Base-by-base conservation (phyloP, 2,113 vertebrate genomes). In the Hepsetus odoe region DNA sequence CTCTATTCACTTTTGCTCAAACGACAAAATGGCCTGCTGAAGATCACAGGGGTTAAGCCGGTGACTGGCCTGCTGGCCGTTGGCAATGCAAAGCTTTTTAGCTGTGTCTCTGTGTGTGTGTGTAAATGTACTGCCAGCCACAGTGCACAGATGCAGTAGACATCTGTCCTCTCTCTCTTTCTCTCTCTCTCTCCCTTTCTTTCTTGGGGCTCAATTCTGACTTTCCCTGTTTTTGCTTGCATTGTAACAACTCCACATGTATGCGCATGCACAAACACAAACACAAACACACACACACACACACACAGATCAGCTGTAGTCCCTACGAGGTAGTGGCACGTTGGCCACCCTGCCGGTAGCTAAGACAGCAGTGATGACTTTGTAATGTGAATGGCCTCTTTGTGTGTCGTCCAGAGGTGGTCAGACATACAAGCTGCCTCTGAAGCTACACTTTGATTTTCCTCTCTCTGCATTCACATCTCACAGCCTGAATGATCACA, bases 401-500 rank as follows among this genome's bases (percentile, higher is more conserved):
- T 83, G 70, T 77, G 51, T 59, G 32, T 2, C 28, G 22, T 83
- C 74, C 74, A 77, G 76, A 67, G 85, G 76, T 68, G 86, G 87
- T 79, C 77, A 56, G 83, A 82, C 77, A 61, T 86, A 80, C 76
- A 85, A 86, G 84, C 82, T 71, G 20, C 83, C 83, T 88, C 74
- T 82, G 82, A 87, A 64, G 82, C 80, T 83, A 73, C 74, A 76
- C 86, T 92, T 90, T 90, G 88, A 89, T 89, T 85, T 49, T 35
- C 51, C 65, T 75, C 38, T 80, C 22, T 76, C 69, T 72, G 68
- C 35, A 68, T 87, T 74, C 82, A 82, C 74, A 72, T 88, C 86
- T 84, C 72, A 42, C 74, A 86, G 88, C 71, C 81, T 65, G 79
- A 87, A 87, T 86, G 88, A 91, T 91, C 89, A 88, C 81, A 90